Percentiles rank a stretch among this genome's conserved stretches.
phyloP scores from a whole-genome alignment of 2,888 invertebrate species.

The Leptogaster cylindrica region DNA sequence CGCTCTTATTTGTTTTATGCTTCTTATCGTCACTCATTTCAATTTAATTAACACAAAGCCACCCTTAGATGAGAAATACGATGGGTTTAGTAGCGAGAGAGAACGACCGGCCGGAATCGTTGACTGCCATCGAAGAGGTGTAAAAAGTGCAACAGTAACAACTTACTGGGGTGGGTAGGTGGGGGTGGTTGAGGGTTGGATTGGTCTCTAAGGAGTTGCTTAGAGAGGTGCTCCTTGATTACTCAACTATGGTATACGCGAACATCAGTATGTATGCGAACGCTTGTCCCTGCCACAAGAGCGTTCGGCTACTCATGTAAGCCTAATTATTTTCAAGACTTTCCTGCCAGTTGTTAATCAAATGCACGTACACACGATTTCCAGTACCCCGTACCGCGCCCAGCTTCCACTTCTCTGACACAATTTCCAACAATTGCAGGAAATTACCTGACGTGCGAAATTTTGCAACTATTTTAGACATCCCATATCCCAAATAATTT shows the following conservation, averaged over 20 bases:
- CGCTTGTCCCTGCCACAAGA: conserved; percentile 19
- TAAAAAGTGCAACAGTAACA: conserved; percentile 45
- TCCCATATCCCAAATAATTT: no score
- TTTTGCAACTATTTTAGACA: no score
- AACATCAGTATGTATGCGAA: neutral
- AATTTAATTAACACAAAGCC: conserved; percentile 47
- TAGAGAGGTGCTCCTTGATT: conserved; percentile 17
- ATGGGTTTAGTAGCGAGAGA: no score
- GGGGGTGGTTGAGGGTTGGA: no score
- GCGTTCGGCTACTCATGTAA: conserved; percentile 27
- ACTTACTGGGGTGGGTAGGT: conserved; percentile 26
- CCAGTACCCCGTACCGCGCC: no score
- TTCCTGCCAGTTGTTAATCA: neutral
- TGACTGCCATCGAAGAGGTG: conserved; percentile 34
- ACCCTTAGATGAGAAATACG: no score
- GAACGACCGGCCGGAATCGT: neutral
- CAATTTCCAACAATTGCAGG: neutral
- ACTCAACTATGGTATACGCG: neutral
- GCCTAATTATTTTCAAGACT: conserved; percentile 27
- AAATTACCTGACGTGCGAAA: no score
- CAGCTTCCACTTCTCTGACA: conserved; percentile 13
- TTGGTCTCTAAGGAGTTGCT: conserved; percentile 8
- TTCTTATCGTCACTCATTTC: conserved; percentile 46
- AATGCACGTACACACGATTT: conserved; percentile 3
- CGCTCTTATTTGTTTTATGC: conserved; percentile 47